Evolutionary conservation across 2,888 invertebrate species (phyloP).

Genomic region (Tetragnatha montana): DNA sequence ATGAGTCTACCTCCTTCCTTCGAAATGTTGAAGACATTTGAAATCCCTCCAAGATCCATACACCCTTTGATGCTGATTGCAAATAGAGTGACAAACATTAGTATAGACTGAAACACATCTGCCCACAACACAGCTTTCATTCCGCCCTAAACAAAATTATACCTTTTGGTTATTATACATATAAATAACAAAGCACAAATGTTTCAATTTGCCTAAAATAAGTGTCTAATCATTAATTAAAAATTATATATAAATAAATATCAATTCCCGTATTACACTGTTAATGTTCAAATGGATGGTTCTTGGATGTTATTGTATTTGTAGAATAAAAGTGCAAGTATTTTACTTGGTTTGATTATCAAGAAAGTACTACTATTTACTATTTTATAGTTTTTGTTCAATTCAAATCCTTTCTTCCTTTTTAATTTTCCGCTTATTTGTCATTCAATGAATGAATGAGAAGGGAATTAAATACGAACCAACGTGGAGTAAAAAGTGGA

Average conservation of each 20-base stretch:
- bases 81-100: constrained; percentile 88
- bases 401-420: too few relatives aligned
- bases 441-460: too few relatives aligned
- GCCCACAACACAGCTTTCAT: constrained; percentile 87
- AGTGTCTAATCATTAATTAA: background rate
- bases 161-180: background rate
- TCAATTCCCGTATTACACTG: background rate
- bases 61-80: constrained; percentile 88
- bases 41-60: constrained; percentile 84
- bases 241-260: background rate
- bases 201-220: too few relatives aligned
- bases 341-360: too few relatives aligned
- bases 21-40: constrained; percentile 84
- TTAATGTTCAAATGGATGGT: too few relatives aligned
- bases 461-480: constrained; percentile 80
- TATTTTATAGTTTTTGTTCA: too few relatives aligned
- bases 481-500: constrained; percentile 87
- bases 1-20: constrained; percentile 83
- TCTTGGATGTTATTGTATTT: too few relatives aligned
- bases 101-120: constrained; percentile 91
- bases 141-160: constrained; percentile 81
- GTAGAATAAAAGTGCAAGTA: too few relatives aligned
- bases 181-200: too few relatives aligned
- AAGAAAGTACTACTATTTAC: too few relatives aligned
- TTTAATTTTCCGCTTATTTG: too few relatives aligned